Base-by-base conservation (phyloP, 1,140 invertebrate genomes). In the Oryzaephilus surinamensis region DNA sequence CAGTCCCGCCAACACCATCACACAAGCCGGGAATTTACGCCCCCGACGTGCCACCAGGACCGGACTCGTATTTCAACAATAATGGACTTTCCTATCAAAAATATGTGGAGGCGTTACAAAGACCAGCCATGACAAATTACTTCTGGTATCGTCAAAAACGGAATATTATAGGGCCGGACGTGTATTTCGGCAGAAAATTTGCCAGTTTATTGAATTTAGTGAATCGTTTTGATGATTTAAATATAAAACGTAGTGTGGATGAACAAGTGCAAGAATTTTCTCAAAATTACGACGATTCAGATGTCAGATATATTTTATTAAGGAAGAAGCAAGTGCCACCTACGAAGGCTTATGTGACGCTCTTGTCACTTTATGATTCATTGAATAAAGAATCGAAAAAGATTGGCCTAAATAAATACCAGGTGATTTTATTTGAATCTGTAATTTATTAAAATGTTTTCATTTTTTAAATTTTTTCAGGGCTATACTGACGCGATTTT, bases 381-480 rank as follows among this genome's bases (percentile, higher is more conserved):
- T 44, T 74, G 12, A 72, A 69, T 48, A 66, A 70, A 39, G 72
- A 74, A 35, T 62, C 69, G 0, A 74, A 73, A 52, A 66, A 60
- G 21, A 58, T 71, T 34, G 61, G 60, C 4, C 31, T 33, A 11
- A 34, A 7, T 2, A n/a, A 8, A 23, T 10, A 35, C 10, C 11
- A 35, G 10, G 8, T 35, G 15, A 11, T 18, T 35, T 35, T 35
- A n/a, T 35, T 23, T 11, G 11, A 11, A 23, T 14, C 36, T n/a
- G 15, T 35, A 21, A 24, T 21, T 21, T 24, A 20, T 21, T 31
- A 31, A 23, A 29, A 42, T 27, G n/a, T 10, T 19, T 8, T 29
- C 8, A 13, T 7, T 6, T 16, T 45, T 32, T 45, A 6, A 6
- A 6, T 28, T 17, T 31, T 58, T 66, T 15, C 54, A 73, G 71